These are phyloP conservation scores for Oscheius sp. DNA, from an alignment of 2,888 invertebrate species.

Conservation along the genomic window DNA sequence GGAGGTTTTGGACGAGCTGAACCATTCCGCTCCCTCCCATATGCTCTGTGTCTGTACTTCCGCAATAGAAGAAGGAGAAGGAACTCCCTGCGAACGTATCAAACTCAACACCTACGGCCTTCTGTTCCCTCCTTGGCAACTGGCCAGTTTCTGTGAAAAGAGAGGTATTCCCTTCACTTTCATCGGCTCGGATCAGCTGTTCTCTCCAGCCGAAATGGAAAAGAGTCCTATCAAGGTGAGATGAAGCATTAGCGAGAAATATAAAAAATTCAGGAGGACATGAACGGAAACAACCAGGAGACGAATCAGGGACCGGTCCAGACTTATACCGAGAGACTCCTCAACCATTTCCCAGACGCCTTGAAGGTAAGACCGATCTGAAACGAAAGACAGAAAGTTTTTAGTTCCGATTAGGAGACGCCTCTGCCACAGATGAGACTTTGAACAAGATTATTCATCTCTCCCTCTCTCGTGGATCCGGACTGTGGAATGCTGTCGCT, in stretches of 20 bases:
- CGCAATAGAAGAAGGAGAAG: constrained; percentile 40
- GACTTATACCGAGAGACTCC: constrained; percentile 51
- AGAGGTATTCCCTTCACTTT: constrained; percentile 64
- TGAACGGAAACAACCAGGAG: constrained; percentile 51
- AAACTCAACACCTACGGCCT: constrained; percentile 64
- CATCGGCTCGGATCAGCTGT: constrained; percentile 63
- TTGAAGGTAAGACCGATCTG: constrained; percentile 42
- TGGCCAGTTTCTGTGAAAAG: constrained; percentile 62
- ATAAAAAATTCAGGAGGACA: constrained; percentile 43
- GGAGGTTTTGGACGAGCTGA: constrained; percentile 38
- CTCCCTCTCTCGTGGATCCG: constrained; percentile 1
- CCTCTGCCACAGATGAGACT: constrained; percentile 3
- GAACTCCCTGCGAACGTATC: constrained; percentile 45
- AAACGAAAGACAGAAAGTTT: neutral
- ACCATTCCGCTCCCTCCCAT: constrained; percentile 41
- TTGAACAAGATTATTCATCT: neutral
- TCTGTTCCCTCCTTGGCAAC: constrained; percentile 68
- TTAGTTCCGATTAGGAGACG: constrained; percentile 6
- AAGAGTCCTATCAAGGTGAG: neutral
- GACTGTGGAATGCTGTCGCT: constrained; percentile 5
- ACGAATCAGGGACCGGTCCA: constrained; percentile 62
- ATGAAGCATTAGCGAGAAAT: neutral
- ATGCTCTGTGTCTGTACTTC: constrained; percentile 41
- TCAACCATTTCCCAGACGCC: constrained; percentile 50
- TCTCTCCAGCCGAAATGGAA: constrained; percentile 40